Conservation (phyloP, 1,140 invertebrate genomes). For the Bombus vancouverensis region DNA sequence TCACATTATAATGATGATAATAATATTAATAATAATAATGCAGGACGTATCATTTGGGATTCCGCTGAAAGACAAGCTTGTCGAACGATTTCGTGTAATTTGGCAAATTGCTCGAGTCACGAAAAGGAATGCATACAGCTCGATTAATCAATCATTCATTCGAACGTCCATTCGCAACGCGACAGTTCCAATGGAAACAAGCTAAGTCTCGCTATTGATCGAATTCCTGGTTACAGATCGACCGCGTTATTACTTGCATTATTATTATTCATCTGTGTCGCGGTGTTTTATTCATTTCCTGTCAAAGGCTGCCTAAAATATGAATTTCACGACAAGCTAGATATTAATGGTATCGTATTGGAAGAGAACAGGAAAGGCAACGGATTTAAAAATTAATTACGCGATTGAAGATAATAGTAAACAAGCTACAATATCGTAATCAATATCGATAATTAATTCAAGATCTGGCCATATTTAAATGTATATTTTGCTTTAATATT, state of each 20-base stretch:
- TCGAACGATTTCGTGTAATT: constrained; percentile 12
- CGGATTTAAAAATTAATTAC: constrained; percentile 19
- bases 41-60: constrained; percentile 6
- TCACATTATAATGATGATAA: background rate
- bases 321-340: background rate
- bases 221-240: background rate
- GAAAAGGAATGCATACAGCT: background rate
- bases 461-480: background rate
- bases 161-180: background rate
- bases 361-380: background rate
- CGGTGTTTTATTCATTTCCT: background rate
- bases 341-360: background rate
- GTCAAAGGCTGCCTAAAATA: background rate
- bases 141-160: constrained; percentile 40
- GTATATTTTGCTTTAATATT: background rate
- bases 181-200: background rate
- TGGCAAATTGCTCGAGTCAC: constrained; percentile 30
- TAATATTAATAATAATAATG: background rate
- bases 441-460: constrained; percentile 21
- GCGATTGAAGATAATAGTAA: constrained; percentile 5
- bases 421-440: no score
- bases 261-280: background rate
- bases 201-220: background rate
- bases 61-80: background rate
- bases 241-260: background rate